phyloP scores from a whole-genome alignment of 2,888 invertebrate genomes.

The Celastrina argiolus region DNA sequence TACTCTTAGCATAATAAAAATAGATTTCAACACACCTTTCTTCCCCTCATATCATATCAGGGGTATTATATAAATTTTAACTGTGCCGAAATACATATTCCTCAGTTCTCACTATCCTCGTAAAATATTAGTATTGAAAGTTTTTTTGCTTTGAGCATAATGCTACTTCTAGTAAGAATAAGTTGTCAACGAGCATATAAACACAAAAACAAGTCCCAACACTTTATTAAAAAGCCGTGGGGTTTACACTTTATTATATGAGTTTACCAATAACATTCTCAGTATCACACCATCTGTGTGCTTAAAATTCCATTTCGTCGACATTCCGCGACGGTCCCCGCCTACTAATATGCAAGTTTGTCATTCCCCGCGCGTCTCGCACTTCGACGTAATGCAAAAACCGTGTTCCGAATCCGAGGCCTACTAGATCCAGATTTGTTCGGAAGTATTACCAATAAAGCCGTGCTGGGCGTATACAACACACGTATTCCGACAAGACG shows the following conservation, averaged over 20 bases:
- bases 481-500: not conserved
- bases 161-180: too few species aligned
- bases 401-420: conserved; percentile 13
- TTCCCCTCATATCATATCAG: too few species aligned
- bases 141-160: too few species aligned
- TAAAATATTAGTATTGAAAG: too few species aligned
- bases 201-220: too few species aligned
- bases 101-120: too few species aligned
- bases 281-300: conserved; percentile 43
- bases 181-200: too few species aligned
- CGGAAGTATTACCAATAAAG: not conserved
- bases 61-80: too few species aligned
- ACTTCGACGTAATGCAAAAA: conserved; percentile 16
- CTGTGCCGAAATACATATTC: too few species aligned
- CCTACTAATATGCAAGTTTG: conserved; percentile 16
- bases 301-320: conserved; percentile 27
- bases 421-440: conserved; percentile 3
- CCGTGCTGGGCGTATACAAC: not conserved
- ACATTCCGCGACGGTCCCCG: not conserved
- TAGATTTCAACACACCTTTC: too few species aligned
- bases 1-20: too few species aligned
- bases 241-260: conserved; percentile 23
- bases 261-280: not conserved
- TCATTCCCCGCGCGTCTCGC: conserved; percentile 11
- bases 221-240: too few species aligned